Base-by-base conservation (phyloP, 1,140 invertebrate genomes). In the Yoshiicerus persimilis region DNA sequence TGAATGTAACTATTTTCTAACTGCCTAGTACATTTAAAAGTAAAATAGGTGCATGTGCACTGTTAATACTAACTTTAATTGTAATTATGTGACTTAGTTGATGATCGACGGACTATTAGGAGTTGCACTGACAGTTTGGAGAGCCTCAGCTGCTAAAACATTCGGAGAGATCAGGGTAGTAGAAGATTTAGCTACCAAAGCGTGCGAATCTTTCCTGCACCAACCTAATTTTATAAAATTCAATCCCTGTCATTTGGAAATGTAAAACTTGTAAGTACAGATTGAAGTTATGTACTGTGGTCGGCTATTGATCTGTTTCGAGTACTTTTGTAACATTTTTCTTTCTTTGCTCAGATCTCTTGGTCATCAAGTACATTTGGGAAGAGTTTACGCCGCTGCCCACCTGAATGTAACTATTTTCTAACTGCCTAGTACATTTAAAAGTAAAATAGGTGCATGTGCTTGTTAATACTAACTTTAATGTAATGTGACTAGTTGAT, bases 121-220 rank as follows among this genome's bases (percentile, higher is more conserved):
- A 36, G 89, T 90, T 11, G 90, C 89, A 23, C 30, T 90, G 41
- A 88, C 90, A 9, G 87, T 90, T 84, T 90, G 90, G 89, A 89
- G 90, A 13, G 88, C 90, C 32, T 70, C 90, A 11, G 89, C 89
- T 30, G 89, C 89, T n/a, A 89, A 90, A 80, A 88, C 87, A 9
- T 90, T 90, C 83, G 89, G 89, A 41, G 90, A 90, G 80, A 90
- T 90, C 25, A 36, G 89, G 39, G 90, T 89, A 23, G 80, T 88
- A 36, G 89, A 90, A 89, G 90, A 90, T 56, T 25, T 90, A 0
- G 88, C 89, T 4, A 87, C 86, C 64, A 90, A 90, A 75, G 89
- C 90, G 1, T 90, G 62, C 36, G 90, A 90, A 80, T 90, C 90
- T 0, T 89, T 90, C 56, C 39, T 89, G 9, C 77, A 89, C 34